A percentile compares a stretch with the other conserved stretches of the same genome.
Conservation (phyloP, 1,140 invertebrate genomes). For the Bombus terrestris region DNA sequence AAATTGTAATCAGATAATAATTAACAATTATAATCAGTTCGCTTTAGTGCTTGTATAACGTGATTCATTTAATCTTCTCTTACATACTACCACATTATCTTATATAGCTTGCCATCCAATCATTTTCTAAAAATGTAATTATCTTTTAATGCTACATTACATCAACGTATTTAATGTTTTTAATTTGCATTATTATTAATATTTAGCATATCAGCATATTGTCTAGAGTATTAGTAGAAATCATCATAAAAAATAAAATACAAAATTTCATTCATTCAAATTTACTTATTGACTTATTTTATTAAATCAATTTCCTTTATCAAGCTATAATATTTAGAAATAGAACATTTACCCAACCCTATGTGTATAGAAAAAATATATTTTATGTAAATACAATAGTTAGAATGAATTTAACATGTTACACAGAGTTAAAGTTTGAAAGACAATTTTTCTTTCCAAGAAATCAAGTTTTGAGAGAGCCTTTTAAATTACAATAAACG, state of each 20-base stretch:
- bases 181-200: neutral
- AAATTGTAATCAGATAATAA: neutral
- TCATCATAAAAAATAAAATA: neutral
- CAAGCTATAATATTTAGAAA: neutral
- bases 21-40: neutral
- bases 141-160: neutral
- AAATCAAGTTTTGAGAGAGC: neutral
- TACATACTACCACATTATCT: neutral
- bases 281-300: neutral
- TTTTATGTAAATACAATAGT: neutral
- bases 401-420: neutral
- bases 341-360: slow-evolving; percentile 8
- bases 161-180: neutral
- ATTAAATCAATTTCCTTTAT: neutral
- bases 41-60: neutral
- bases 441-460: neutral
- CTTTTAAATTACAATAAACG: neutral
- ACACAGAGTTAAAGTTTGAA: neutral
- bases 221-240: neutral
- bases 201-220: neutral
- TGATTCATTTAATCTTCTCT: neutral
- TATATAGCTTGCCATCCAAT: neutral
- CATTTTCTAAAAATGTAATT: neutral
- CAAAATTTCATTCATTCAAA: neutral
- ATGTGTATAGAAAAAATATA: neutral